These are phyloP conservation scores for Saxidomus purpurata DNA, from an alignment of 1,140 invertebrate genomes.

Conservation along the genomic window DNA sequence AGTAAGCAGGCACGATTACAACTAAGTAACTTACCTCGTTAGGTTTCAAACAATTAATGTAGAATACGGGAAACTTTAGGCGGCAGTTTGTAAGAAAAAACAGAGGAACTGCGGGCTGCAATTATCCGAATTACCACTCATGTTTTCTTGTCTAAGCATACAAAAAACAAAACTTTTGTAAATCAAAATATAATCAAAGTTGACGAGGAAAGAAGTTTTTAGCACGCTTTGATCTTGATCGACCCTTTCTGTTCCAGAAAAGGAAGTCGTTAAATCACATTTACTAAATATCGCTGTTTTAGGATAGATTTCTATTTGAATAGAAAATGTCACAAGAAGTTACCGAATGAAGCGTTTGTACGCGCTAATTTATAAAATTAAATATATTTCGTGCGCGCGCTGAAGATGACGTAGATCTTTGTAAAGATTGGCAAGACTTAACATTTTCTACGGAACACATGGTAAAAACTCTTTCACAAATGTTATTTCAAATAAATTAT, in stretches of 20 bases:
- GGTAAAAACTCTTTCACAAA: no score
- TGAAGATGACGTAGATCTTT: no score
- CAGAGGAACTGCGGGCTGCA: slow-evolving; percentile 2
- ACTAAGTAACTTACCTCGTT: not conserved
- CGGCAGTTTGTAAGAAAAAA: not conserved
- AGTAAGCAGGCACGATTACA: no score
- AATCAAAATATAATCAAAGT: slow-evolving; percentile 4
- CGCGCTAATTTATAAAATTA: no score
- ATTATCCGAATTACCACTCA: slow-evolving; percentile 11
- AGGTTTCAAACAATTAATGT: slow-evolving; percentile 11
- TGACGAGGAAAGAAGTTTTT: not conserved
- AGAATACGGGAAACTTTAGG: not conserved
- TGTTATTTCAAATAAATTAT: no score
- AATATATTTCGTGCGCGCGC: no score
- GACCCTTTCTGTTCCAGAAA: not conserved
- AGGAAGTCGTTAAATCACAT: not conserved
- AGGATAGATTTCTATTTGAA: no score
- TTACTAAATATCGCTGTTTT: not conserved
- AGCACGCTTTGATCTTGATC: not conserved
- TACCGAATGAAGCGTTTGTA: no score
- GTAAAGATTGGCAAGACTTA: no score
- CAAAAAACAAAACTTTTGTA: not conserved
- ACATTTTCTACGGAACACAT: no score
- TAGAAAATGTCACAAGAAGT: no score
- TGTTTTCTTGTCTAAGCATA: slow-evolving; percentile 3